Conservation (phyloP, 2,797 vertebrate species). For the Dryobates pubescens region DNA sequence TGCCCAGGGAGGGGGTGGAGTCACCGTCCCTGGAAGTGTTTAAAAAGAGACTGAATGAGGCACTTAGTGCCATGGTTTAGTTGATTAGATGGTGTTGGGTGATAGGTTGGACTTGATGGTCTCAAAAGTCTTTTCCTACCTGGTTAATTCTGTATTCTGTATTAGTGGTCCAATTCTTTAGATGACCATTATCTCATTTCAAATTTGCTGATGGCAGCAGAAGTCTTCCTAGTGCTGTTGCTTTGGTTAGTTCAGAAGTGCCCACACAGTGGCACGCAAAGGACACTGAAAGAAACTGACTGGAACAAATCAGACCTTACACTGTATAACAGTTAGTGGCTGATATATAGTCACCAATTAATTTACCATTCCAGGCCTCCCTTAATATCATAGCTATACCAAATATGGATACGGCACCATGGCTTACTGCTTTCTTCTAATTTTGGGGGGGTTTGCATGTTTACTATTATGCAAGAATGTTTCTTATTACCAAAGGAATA, state of each 20-base stretch:
- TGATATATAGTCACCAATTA: not conserved
- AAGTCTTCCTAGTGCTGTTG: not conserved
- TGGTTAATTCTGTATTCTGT: no score
- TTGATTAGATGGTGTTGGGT: no score
- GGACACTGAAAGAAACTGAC: not conserved
- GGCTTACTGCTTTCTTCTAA: not conserved
- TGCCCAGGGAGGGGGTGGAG: no score
- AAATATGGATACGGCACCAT: not conserved
- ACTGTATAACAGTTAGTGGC: not conserved
- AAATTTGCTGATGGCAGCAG: not conserved
- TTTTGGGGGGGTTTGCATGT: not conserved
- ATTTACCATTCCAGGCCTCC: not conserved
- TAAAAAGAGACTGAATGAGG: no score
- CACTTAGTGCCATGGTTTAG: no score
- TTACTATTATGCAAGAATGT: not conserved
- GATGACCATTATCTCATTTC: not conserved
- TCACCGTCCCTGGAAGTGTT: no score
- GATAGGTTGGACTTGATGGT: no score
- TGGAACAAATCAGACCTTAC: not conserved
- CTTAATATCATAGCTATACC: not conserved
- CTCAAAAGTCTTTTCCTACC: no score
- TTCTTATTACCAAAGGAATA: not conserved
- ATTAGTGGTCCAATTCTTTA: not conserved
- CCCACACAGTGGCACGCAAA: not conserved
- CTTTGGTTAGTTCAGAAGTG: not conserved